Percentiles rank a stretch among this genome's conserved stretches.
Evolutionary conservation across 53 echinoderm and acorn worm species (phyloP).

Genomic region (Actinopyga echinites): DNA sequence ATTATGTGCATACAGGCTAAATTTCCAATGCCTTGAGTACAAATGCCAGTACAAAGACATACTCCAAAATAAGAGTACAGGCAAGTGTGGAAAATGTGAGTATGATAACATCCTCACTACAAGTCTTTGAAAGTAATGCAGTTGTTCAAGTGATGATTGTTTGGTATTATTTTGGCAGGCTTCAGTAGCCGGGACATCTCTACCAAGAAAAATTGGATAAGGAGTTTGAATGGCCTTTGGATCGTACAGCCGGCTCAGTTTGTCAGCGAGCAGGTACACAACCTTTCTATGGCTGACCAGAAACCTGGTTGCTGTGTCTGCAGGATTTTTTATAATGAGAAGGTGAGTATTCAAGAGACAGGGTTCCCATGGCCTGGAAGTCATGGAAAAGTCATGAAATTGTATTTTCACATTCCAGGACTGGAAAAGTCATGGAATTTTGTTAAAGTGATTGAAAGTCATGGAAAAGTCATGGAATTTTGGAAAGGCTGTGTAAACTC

Average conservation of each 20-base stretch:
- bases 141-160: background rate
- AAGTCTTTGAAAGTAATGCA: background rate
- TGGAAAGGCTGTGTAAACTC: no score
- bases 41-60: background rate
- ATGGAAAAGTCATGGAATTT: no score
- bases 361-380: no score
- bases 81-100: no score
- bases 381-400: no score
- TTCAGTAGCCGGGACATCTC: slow-evolving; percentile 71
- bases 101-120: background rate
- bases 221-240: slow-evolving; percentile 94
- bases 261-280: slow-evolving; percentile 86
- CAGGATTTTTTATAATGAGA: slow-evolving; percentile 86
- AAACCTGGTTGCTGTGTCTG: slow-evolving; percentile 95
- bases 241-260: slow-evolving; percentile 89
- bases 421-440: no score
- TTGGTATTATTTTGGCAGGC: slow-evolving; percentile 33
- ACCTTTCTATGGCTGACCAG: slow-evolving; percentile 86
- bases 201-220: slow-evolving; percentile 85
- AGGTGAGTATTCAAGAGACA: no score
- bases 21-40: no score
- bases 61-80: background rate
- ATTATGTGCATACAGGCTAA: no score
- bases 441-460: no score
- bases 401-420: no score